Evolutionary conservation across 2,888 invertebrate species (phyloP), one percentile per base, ranked within the genome.

Genomic region (Agriopis marginaria): DNA sequence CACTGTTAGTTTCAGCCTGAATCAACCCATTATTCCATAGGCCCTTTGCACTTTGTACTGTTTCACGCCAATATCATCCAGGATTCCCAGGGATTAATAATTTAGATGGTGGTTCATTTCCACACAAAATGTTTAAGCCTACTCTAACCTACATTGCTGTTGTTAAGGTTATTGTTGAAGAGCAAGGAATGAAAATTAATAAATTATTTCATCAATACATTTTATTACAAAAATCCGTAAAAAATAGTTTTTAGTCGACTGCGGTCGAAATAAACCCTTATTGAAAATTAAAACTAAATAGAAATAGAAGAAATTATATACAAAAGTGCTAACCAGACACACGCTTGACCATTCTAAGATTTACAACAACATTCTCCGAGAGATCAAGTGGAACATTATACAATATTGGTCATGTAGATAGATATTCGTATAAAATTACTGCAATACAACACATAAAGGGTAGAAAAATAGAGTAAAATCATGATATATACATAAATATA

Each of bases 201-300:
- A 60, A 17, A 63, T 23, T 53, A 45, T 60, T 82, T 76, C 76
- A 75, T 79, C 78, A 79, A 84, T 86, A 88, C 72, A 86, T 89
- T 51, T 92, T 92, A 92, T 89, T 92, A 87, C 74, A n/a, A 90
- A 89, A 89, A 76, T 75, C 53, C 68, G 70, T 75, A 76, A 60
- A 79, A 77, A 88, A 91, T 91, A 91, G 90, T 89, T 84, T 87
- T 91, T 90, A 90, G 89, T 88, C 91, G 91, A 93, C 92, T 92
- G 93, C 93, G 92, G 89, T 88, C 89, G 89, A 92, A 88, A 89
- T 86, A 89, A 89, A 92, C 90, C 64, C 82, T 79, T 82, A 82
- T 77, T 79, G 78, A 77, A 74, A 76, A 86, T 79, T 88, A 87
- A 77, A 80, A 77, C 85, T 89, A 88, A 81, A 77, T 74, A 83